Evolutionary conservation across 2,797 vertebrate genomes (phyloP), one percentile per base, ranked within the genome.

Genomic region (Ibycter americanus): DNA sequence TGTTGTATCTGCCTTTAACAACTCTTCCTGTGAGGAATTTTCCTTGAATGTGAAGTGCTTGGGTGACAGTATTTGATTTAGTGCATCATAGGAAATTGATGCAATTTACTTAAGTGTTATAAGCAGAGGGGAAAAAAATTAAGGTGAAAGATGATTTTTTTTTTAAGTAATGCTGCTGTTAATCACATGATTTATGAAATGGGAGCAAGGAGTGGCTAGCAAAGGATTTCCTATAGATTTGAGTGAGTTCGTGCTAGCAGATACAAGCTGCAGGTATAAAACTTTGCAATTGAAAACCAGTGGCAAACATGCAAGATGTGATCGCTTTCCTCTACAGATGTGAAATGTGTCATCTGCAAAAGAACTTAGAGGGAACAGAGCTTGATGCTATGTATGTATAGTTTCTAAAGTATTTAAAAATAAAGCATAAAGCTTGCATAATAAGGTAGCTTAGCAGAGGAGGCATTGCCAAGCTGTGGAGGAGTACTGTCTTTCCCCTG

Each of bases 361-460:
- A 38, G 65, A 6, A 4, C 10, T 15, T 2, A 0, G 20, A 55
- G 29, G 38, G 31, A 36, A 0, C 32, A 5, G 63, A 18, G 52
- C 36, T 9, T 1, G 14, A 0, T 68, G 61, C 70, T 54, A 3
- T 6, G 6, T 2, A 0, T 11, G 29, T 11, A 1, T 9, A 8
- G 15, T 12, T 42, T 22, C 31, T 15, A 0, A 17, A 25, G 40
- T 29, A 5, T 44, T 59, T 23, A 38, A 8, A 14, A 12, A 16
- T 18, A 5, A 15, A 29, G 7, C 17, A 5, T 9, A 2, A 26
- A 11, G 22, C 55, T 34, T 58, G 61, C 15, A 1, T 1, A 15
- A 10, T 44, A 12, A 47, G 52, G 12, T 15, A 42, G 17, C 44
- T 22, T 5, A 21, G 62, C 55, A 44, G 51, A 31, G 82, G 55